These are phyloP conservation scores for Drosophila truncata DNA, from an alignment of 1,140 invertebrate genomes.

Conservation along the genomic window DNA sequence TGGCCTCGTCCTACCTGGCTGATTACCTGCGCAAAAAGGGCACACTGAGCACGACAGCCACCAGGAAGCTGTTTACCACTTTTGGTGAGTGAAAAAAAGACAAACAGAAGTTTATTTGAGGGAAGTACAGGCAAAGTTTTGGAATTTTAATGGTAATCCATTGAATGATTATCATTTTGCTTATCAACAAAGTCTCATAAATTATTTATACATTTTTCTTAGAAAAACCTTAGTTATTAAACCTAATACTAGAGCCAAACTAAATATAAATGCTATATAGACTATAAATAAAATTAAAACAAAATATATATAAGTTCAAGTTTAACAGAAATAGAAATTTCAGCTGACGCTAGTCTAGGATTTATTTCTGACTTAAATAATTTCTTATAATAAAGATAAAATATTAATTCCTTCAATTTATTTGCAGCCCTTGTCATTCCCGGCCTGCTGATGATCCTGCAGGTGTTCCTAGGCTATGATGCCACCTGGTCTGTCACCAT, in stretches of 20 bases:
- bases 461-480: constrained; percentile 90
- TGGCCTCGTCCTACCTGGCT: constrained; percentile 89
- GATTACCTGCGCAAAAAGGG: constrained; percentile 89
- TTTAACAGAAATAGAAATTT: constrained; percentile 6
- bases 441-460: constrained; percentile 89
- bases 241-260: neutral
- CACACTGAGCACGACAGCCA: constrained; percentile 89
- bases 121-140: neutral
- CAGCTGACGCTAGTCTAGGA: neutral
- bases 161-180: neutral
- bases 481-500: constrained; percentile 90
- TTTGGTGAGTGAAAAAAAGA: constrained; percentile 86
- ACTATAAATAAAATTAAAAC: neutral
- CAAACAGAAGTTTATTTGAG: neutral
- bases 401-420: neutral
- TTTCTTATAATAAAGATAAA: no score
- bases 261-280: neutral
- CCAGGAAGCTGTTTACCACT: constrained; percentile 89
- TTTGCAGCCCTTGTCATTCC: constrained; percentile 87
- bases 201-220: neutral
- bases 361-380: neutral
- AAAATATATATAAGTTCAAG: neutral
- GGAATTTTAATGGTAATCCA: no score
- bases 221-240: neutral
- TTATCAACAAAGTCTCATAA: neutral